Evolutionary conservation across 1,140 invertebrate species (phyloP).

Genomic region (Meloidogyne floridensis): DNA sequence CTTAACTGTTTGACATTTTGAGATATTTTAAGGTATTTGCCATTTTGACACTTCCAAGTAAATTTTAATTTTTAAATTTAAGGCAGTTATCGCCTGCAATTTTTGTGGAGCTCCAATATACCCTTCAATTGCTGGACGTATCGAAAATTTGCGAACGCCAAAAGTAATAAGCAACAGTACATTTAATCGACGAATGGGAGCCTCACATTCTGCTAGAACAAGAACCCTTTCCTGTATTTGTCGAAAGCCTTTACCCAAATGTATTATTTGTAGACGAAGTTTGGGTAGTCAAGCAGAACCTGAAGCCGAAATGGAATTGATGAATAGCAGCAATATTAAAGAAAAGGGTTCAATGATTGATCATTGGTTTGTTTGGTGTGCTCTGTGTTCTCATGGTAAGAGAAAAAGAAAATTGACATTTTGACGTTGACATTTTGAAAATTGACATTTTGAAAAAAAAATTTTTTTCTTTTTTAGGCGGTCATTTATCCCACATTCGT

Average conservation of each 20-base stretch:
- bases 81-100: constrained; percentile 50
- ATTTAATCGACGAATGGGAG: constrained; percentile 8
- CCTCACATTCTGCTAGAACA: constrained; percentile 28
- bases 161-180: background rate
- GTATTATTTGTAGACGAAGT: constrained; percentile 42
- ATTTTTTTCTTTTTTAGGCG: constrained; percentile 38
- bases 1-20: background rate
- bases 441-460: background rate
- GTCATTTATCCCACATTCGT: constrained; percentile 44
- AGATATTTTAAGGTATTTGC: background rate
- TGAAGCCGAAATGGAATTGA: constrained; percentile 3
- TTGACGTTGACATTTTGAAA: constrained; percentile 5
- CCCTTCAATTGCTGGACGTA: constrained; percentile 41
- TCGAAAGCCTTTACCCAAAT: constrained; percentile 43
- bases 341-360: constrained; percentile 38
- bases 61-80: constrained; percentile 23
- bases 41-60: constrained; percentile 13
- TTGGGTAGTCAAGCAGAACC: constrained; percentile 34
- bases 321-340: constrained; percentile 16
- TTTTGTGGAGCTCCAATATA: constrained; percentile 53
- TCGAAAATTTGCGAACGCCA: constrained; percentile 36
- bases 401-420: background rate
- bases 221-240: constrained; percentile 26
- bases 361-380: constrained; percentile 41
- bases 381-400: constrained; percentile 13